Conservation (phyloP, 2,113 vertebrate genomes). For the Odocoileus virginianus region DNA sequence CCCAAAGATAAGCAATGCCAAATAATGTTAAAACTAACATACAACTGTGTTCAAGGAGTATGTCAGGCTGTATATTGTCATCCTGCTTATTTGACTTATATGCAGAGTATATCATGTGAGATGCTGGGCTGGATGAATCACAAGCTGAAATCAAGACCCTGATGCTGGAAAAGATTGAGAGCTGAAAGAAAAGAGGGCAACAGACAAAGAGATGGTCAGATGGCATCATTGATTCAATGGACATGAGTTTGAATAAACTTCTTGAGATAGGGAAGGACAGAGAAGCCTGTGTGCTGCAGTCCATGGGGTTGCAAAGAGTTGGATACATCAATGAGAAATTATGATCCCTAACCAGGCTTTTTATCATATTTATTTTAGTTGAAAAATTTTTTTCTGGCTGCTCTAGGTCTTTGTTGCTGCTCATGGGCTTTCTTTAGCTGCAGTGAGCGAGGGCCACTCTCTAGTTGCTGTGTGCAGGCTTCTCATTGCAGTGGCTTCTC, state of each 20-base stretch:
- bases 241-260: background rate
- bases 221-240: background rate
- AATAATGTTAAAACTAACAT: background rate
- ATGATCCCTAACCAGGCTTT: background rate
- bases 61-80: background rate
- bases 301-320: background rate
- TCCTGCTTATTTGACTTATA: background rate
- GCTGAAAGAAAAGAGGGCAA: background rate
- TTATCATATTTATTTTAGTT: background rate
- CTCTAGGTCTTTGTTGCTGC: background rate
- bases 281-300: background rate
- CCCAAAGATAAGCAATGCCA: background rate
- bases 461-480: background rate
- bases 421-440: background rate
- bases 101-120: background rate
- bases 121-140: background rate
- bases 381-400: background rate
- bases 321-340: background rate
- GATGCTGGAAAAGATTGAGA: background rate
- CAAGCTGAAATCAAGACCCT: background rate
- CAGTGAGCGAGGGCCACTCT: background rate
- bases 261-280: background rate
- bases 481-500: background rate
- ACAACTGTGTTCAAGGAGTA: background rate
- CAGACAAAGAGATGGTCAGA: background rate